Evolutionary conservation across 2,113 vertebrate genomes (phyloP), one percentile per base, ranked within the genome.

Genomic region (Stigmatopora argus): DNA sequence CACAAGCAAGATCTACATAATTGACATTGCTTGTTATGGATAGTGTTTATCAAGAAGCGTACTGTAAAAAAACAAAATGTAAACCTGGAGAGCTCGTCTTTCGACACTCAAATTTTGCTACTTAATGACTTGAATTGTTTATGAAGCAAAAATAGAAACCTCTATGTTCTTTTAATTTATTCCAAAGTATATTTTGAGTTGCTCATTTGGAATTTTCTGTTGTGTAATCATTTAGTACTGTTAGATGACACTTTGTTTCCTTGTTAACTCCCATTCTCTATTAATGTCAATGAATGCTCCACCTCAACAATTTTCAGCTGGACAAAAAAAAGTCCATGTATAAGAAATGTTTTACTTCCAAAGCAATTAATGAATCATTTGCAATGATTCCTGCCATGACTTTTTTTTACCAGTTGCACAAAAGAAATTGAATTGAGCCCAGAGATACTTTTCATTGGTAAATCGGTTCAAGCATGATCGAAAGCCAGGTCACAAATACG

Each of bases 401-500:
- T 1, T 53, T 53, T 53, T 53, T 9, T 4, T 4, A 2, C 21
- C 19, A 53, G 21, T 19, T 53, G 21, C 12, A 11, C 21, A 53
- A 53, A 23, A 19, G 19, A 53, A 53, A 5, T n/a, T 13, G 51
- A 53, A 17, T 52, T 10, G 48, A 51, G 8, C 1, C 48, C n/a
- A n/a, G 9, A 8, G 18, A 51, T 51, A 1, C 21, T 11, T 53
- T 23, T 34, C 21, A 10, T 48, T 41, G 23, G 11, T 17, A 62
- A 51, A 48, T 17, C 4, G 1, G 7, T 59, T 55, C 15, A 5
- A n/a, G 46, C 58, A 31, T 65, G 56, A 60, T 56, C 41, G 71
- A 26, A 66, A 75, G 68, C 18, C 18, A n/a, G 21, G 51, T 53
- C 21, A 26, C n/a, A 45, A 46, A 17, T 31, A n/a, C 34, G 44